Evolutionary conservation across 37 sponge, comb jelly and placozoan genomes (phyloP), one percentile per base, ranked within the genome.

Genomic region (Hexactinellida sp.): DNA sequence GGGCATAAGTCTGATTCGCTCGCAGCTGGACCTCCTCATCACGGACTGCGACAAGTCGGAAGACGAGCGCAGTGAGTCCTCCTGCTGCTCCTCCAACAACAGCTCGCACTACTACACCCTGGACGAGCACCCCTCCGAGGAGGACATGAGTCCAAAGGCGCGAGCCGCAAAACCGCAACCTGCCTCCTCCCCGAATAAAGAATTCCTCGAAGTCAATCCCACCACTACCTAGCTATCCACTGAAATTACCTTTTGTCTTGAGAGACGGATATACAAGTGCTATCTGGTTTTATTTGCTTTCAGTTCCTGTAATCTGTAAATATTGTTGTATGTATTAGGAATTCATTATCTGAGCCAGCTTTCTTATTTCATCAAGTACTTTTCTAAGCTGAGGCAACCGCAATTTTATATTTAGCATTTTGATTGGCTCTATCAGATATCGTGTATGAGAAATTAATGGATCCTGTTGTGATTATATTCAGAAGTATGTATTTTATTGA

Each of bases 321-420:
- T 63, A 63, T 63, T 32, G 76, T 63, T 63, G 28, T 63, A 63
- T 63, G 76, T n/a, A 7, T 10, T 63, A 63, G 76, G 76, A 63
- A 10, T 25, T 63, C 3, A 63, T 63, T 3, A 63, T 63, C 21
- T 7, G 21, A 10, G 21, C 76, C 76, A 25, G 76, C 32, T 21
- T 1, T 63, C 21, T 63, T 63, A 25, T 63, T 25, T 21, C 34
- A 21, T 63, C 3, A 10, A 63, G n/a, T n/a, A n/a, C 34, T 63
- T 63, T 63, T 63, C 21, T 63, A 63, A 25, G 76, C 76, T 63
- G 76, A 63, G 28, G 3, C 5, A 63, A 23, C 21, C 13, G 76
- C 34, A 21, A 3, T 63, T 63, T 32, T 63, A 63, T 63, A 63
- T 63, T 21, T 63, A 47, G 9, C 16, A 9, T 19, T 47, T 16